Base-by-base conservation (phyloP, 2,113 vertebrate species). In the Meriones unguiculatus region DNA sequence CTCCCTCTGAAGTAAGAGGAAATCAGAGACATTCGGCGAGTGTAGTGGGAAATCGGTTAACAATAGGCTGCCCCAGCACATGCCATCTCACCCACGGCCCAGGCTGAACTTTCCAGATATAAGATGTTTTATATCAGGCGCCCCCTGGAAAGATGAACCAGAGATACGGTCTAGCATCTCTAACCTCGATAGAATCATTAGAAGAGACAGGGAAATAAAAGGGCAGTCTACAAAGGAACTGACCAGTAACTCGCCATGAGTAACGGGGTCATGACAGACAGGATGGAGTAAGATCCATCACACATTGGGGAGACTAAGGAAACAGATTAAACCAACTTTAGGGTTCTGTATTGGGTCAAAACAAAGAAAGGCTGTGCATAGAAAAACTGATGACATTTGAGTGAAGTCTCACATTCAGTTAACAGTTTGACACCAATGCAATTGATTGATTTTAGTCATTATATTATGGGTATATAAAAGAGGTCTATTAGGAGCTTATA, bases 1-100 rank as follows among this genome's bases (percentile, higher is more conserved):
- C 25, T 97, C 10, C 17, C 20, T 86, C 81, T 76, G 70, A 95
- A 50, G n/a, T 73, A 77, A 77, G 62, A 88, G 22, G 82, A 95
- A 96, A 91, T 96, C 81, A 92, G 69, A 92, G n/a, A 89, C 90
- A 84, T 25, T 46, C 89, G 62, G 41, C 72, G 50, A 78, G 72
- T 87, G 50, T 22, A 28, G 22, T 28, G 25, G 80, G 73, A 82
- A 96, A 86, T 54, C 32, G 52, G 54, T 41, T 90, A 87, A 46
- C 46, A 90, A 65, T 88, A 54, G 38, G 73, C 59, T 78, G 54
- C 52, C 35, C n/a, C 30, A 86, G 41, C 10, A 86, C 4, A 25
- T 86, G 41, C 25, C 38, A 73, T 76, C 57, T 95, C 73, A 54
- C 15, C 54, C 62, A 50, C 69, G 69, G 24, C 82, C 80, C 38